Evolutionary conservation across 2,888 invertebrate genomes (phyloP), one percentile per base, ranked within the genome.

Genomic region (Cremastobaeus sp.): DNA sequence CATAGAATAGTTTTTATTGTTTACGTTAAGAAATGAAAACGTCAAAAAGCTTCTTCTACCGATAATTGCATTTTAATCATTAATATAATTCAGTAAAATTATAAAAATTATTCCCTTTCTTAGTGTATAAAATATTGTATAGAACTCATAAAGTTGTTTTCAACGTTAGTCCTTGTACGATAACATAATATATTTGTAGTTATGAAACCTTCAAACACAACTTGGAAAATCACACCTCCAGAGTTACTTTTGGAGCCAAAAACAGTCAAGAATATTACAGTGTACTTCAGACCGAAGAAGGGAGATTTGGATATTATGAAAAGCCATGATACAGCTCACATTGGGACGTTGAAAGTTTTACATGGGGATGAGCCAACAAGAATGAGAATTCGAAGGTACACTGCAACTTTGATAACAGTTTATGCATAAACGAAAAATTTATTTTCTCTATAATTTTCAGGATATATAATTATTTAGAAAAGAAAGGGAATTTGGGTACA

Each of bases 301-400:
- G 88, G 89, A 41, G 89, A 90, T 71, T 80, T 90, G 4, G 86
- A 85, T 32, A 85, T 64, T 41, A 82, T 74, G 76, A 86, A 70
- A 85, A 87, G 80, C 81, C 84, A 48, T 52, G 85, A 66, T 78
- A 87, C 80, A 81, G 89, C 65, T 20, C 89, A 79, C 81, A 89
- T 71, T 52, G 90, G 89, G 39, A 89, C 89, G 8, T 77, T 90
- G 79, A 87, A 87, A 28, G 84, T 90, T 12, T 88, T 88, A n/a
- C 88, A 88, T 52, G 90, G 90, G 0, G 90, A 90, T 75, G 90
- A 90, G 54, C 89, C 90, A 1, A 89, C 89, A 25, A 85, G 90
- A 2, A 81, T 84, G 74, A 78, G 88, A 74, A 85, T 88, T 78
- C 82, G 87, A 21, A 82, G 85, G 85, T 86, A 30, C 11, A 34